Evolutionary conservation across 64 coral and sea anemone genomes (phyloP).

Genomic region (Pocillopora verrucosa): DNA sequence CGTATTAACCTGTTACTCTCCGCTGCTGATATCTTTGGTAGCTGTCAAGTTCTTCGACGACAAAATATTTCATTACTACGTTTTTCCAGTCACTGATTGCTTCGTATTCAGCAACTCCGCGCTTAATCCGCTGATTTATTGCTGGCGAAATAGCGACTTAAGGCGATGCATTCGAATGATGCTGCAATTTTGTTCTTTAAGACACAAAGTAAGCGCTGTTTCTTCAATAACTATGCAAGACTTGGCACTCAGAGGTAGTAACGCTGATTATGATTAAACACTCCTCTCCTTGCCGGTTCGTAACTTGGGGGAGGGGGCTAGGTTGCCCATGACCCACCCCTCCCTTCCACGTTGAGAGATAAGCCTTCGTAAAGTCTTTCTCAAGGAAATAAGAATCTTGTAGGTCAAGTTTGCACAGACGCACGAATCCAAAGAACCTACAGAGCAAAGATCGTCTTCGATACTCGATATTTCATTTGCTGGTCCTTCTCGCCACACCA

Average conservation of each 20-base stretch:
- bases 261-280: neutral
- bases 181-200: neutral
- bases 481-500: too few relatives aligned
- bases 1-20: constrained; percentile 45
- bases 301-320: too few relatives aligned
- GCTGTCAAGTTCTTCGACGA: constrained; percentile 13
- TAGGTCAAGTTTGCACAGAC: too few relatives aligned
- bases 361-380: too few relatives aligned
- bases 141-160: constrained; percentile 48
- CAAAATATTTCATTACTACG: constrained; percentile 43
- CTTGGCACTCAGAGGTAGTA: neutral
- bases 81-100: constrained; percentile 55
- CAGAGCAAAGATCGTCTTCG: too few relatives aligned
- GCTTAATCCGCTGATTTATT: constrained; percentile 61
- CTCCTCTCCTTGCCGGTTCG: too few relatives aligned
- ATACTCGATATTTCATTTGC: too few relatives aligned
- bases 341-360: too few relatives aligned
- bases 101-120: constrained; percentile 41
- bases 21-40: constrained; percentile 15
- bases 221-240: neutral
- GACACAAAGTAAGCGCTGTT: neutral
- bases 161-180: neutral
- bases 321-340: too few relatives aligned
- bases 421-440: too few relatives aligned
- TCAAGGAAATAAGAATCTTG: too few relatives aligned